These are phyloP conservation scores for Thysanoteuthis rhombus DNA, from an alignment of 2,888 invertebrate genomes.

Conservation along the genomic window DNA sequence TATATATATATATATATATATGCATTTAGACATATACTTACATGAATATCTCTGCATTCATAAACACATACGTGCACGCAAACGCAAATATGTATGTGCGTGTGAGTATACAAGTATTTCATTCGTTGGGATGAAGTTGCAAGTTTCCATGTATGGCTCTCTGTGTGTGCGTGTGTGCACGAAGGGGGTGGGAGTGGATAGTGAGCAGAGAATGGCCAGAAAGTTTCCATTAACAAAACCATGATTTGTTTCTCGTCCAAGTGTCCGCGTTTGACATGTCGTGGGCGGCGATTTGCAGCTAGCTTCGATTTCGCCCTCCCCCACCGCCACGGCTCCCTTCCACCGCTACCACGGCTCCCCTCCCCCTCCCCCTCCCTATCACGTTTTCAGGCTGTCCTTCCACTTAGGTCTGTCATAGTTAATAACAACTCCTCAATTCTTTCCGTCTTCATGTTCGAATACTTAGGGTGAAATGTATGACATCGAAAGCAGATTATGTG, in stretches of 20 bases:
- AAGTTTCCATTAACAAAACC: background rate
- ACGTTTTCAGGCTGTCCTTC: background rate
- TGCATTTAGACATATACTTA: too few species aligned
- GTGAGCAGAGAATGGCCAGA: background rate
- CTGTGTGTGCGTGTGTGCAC: too few species aligned
- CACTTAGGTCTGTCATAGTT: background rate
- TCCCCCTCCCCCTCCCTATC: background rate
- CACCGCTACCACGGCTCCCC: background rate
- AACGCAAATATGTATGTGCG: background rate
- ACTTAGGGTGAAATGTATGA: background rate
- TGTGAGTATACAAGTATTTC: background rate
- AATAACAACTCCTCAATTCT: background rate
- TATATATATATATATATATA: background rate
- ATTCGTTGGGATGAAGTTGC: background rate
- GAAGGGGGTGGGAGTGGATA: background rate
- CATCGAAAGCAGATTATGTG: background rate
- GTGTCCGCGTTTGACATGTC: background rate
- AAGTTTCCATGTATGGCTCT: background rate
- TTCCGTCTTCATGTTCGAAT: background rate
- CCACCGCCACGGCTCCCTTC: background rate
- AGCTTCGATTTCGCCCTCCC: background rate
- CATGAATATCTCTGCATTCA: too few species aligned
- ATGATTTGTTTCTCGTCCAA: background rate
- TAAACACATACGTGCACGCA: background rate
- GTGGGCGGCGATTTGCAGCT: slow-evolving; percentile 12